phyloP scores from a whole-genome alignment of 92 coral and sea anemone genomes.

The Palythoa grandis region DNA sequence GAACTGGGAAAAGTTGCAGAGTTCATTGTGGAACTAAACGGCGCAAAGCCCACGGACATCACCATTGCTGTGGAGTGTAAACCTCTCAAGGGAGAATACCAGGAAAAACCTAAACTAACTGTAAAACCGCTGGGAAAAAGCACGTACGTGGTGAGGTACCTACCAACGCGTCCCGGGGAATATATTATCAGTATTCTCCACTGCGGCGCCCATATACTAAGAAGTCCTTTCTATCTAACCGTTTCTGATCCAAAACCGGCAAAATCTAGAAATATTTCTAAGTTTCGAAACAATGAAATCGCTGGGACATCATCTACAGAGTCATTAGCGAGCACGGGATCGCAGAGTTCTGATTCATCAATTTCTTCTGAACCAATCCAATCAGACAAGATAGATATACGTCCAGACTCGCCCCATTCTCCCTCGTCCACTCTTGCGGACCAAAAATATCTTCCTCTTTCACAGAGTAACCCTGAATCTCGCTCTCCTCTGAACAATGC shows the following conservation, averaged over 20 bases:
- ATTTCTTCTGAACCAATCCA: background rate
- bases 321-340: constrained; percentile 32
- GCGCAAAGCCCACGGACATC: constrained; percentile 93
- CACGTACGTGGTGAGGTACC: constrained; percentile 88
- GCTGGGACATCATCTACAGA: constrained; percentile 21
- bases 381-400: background rate
- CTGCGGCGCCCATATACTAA: constrained; percentile 89
- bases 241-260: constrained; percentile 64
- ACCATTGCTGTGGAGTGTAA: constrained; percentile 97
- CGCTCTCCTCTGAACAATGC: constrained; percentile 68
- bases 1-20: constrained; percentile 93
- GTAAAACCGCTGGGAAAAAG: constrained; percentile 90
- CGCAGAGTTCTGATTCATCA: constrained; percentile 7
- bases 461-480: background rate
- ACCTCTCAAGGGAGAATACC: constrained; percentile 71
- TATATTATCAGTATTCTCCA: constrained; percentile 89
- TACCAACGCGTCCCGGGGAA: constrained; percentile 91
- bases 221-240: constrained; percentile 92
- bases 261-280: constrained; percentile 19
- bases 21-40: constrained; percentile 88
- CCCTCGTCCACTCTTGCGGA: constrained; percentile 25
- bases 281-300: background rate
- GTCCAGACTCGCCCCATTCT: constrained; percentile 11
- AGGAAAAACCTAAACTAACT: constrained; percentile 86
- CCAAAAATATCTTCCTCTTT: background rate